Evolutionary conservation across 1,140 invertebrate genomes (phyloP).

Genomic region (Scaptodrosophila lebanonensis): DNA sequence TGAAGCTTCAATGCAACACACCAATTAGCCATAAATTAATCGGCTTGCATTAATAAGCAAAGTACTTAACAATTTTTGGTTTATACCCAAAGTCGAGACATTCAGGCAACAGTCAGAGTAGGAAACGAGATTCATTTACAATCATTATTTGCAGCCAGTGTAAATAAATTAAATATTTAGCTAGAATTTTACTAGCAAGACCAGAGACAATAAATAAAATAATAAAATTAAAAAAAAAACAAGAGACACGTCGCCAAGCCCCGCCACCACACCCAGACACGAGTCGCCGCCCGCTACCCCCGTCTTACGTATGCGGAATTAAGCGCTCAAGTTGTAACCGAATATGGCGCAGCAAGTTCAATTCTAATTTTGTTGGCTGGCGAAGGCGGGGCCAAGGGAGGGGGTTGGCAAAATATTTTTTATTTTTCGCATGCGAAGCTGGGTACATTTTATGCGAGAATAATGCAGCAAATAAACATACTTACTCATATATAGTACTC

Average conservation of each 20-base stretch:
- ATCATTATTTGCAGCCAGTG: constrained; percentile 57
- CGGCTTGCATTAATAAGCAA: constrained; percentile 55
- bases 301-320: constrained; percentile 64
- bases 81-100: constrained; percentile 5
- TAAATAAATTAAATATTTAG: constrained; percentile 71
- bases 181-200: constrained; percentile 60
- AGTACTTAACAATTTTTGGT: constrained; percentile 9
- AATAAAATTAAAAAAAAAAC: too few species aligned
- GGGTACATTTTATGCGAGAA: not conserved
- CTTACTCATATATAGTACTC: too few species aligned
- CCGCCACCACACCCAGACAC: constrained; percentile 42
- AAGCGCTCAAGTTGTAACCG: constrained; percentile 70
- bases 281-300: constrained; percentile 13
- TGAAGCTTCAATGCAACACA: too few species aligned
- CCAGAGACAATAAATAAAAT: too few species aligned
- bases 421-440: constrained; percentile 31
- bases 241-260: constrained; percentile 66
- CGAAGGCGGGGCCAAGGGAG: constrained; percentile 5
- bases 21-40: constrained; percentile 63
- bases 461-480: not conserved
- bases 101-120: constrained; percentile 22
- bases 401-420: constrained; percentile 16
- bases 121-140: constrained; percentile 35
- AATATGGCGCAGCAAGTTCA: constrained; percentile 75
- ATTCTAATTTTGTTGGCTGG: constrained; percentile 65